Evolutionary conservation across 2,113 vertebrate species (phyloP).

Genomic region (Bujurquina vittata): DNA sequence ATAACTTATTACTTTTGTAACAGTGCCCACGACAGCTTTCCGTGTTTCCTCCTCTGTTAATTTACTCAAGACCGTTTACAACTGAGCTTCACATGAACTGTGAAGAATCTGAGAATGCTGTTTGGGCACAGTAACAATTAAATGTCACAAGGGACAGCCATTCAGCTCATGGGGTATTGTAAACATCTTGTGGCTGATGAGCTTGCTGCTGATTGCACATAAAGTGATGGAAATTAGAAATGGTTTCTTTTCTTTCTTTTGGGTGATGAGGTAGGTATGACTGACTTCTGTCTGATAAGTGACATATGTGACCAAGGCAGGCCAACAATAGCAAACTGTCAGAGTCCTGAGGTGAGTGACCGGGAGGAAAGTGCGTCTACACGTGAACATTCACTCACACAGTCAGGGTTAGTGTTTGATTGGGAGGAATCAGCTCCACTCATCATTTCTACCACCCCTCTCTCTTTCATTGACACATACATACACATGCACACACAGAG

Average conservation of each 20-base stretch:
- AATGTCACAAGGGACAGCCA: neutral
- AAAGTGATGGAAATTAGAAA: neutral
- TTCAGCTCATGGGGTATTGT: neutral
- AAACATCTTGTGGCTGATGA: constrained; percentile 8
- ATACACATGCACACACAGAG: constrained; percentile 6
- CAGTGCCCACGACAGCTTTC: neutral
- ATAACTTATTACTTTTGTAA: neutral
- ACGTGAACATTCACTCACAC: neutral
- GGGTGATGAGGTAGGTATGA: constrained; percentile 39
- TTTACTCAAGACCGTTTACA: neutral
- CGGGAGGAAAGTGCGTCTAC: constrained; percentile 1
- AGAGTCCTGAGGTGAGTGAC: constrained; percentile 46
- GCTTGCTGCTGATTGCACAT: neutral
- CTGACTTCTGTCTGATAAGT: constrained; percentile 56
- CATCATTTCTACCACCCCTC: constrained; percentile 32
- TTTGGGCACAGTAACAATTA: neutral
- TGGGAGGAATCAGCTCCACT: constrained; percentile 62
- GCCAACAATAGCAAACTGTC: constrained; percentile 68
- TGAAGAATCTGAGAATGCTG: neutral
- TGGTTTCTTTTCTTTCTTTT: neutral
- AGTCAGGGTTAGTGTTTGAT: constrained; percentile 65
- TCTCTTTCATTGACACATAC: neutral
- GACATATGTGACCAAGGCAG: constrained; percentile 53
- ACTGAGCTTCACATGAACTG: neutral
- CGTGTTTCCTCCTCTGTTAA: neutral